A percentile compares a stretch with the other conserved stretches of the same genome.
These are phyloP conservation scores for Furcifer pardalis DNA, from an alignment of 2,797 vertebrate genomes.

Conservation along the genomic window DNA sequence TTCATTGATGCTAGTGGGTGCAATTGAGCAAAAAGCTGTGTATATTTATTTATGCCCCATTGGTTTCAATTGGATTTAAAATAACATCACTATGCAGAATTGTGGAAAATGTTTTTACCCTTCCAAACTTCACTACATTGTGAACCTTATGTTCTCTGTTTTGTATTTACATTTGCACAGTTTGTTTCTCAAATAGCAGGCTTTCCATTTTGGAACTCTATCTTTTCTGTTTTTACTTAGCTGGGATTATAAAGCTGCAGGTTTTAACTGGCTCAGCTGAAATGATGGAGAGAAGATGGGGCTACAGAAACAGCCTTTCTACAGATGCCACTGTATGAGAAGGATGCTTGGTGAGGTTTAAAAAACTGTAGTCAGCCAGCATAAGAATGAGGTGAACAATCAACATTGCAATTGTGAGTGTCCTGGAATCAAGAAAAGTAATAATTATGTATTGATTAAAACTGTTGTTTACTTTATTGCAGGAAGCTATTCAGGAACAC, in stretches of 20 bases:
- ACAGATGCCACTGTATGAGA: neutral
- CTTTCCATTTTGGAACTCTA: neutral
- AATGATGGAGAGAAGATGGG: slow-evolving; percentile 2
- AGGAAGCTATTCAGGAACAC: neutral
- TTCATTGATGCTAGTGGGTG: slow-evolving; percentile 9
- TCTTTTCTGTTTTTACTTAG: neutral
- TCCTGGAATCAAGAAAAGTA: neutral
- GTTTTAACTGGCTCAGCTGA: neutral
- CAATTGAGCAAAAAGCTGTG: neutral
- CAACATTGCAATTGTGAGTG: neutral
- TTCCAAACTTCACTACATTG: neutral
- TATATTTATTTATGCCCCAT: neutral
- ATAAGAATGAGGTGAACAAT: neutral
- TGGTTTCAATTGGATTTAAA: neutral
- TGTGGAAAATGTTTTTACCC: neutral
- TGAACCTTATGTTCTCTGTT: neutral
- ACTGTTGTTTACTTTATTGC: neutral
- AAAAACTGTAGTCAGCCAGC: neutral
- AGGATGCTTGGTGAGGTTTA: neutral
- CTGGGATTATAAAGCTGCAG: neutral
- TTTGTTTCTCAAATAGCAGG: neutral
- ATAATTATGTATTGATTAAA: neutral
- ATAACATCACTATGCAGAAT: neutral
- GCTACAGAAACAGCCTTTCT: neutral
- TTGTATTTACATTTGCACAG: neutral